Conservation (phyloP, 2,888 invertebrate genomes). For the Hedya salicella region DNA sequence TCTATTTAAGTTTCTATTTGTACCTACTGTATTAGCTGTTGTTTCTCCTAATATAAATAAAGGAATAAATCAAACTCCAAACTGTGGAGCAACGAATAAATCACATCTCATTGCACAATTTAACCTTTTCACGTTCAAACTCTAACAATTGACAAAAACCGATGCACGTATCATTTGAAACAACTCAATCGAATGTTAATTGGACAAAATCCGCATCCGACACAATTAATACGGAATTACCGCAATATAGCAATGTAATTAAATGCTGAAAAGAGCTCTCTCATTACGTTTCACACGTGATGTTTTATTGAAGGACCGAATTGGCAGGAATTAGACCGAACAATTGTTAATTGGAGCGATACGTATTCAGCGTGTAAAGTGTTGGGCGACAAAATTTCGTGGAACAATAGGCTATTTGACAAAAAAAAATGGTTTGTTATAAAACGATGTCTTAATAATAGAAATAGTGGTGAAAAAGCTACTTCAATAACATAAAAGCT, state of each 20-base stretch:
- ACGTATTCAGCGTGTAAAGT: background rate
- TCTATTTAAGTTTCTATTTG: too few relatives aligned
- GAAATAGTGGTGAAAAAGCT: too few relatives aligned
- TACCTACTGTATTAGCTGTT: too few relatives aligned
- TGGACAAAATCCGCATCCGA: slow-evolving; percentile 63
- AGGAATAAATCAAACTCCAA: slow-evolving; percentile 2
- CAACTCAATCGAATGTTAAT: slow-evolving; percentile 67
- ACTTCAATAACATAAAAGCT: too few relatives aligned
- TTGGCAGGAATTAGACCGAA: slow-evolving; percentile 57
- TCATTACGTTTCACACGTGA: slow-evolving; percentile 65
- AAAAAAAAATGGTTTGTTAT: too few relatives aligned
- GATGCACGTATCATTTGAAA: slow-evolving; percentile 46
- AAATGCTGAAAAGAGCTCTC: slow-evolving; percentile 62
- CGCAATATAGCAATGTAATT: slow-evolving; percentile 67
- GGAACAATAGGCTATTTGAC: background rate
- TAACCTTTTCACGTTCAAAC: background rate
- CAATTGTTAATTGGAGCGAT: slow-evolving; percentile 42
- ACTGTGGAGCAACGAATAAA: background rate
- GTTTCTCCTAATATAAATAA: background rate
- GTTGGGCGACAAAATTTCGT: background rate
- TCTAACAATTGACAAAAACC: slow-evolving; percentile 4
- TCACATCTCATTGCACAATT: slow-evolving; percentile 4
- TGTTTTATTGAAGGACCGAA: slow-evolving; percentile 63
- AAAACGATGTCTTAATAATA: too few relatives aligned
- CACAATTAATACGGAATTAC: slow-evolving; percentile 73